These are phyloP conservation scores for Bubo scandiacus DNA, from an alignment of 2,113 vertebrate species.

Conservation along the genomic window DNA sequence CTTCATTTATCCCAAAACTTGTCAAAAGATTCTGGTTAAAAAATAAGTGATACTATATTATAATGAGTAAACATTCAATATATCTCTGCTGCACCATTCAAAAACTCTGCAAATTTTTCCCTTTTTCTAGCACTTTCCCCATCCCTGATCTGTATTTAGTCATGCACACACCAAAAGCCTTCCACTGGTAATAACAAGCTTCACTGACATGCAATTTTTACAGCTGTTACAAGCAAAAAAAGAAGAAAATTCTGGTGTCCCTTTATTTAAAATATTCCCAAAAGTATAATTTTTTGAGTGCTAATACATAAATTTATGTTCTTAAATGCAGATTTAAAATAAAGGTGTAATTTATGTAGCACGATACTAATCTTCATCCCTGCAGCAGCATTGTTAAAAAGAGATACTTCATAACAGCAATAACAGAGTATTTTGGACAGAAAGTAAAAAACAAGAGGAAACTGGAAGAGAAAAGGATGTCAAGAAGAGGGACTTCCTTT, in stretches of 20 bases:
- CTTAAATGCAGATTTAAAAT: not conserved
- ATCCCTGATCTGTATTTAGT: not conserved
- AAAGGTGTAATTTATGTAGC: not conserved
- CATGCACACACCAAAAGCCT: not conserved
- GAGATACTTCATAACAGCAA: not conserved
- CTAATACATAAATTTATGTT: not conserved
- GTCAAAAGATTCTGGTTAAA: not conserved
- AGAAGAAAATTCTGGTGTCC: not conserved
- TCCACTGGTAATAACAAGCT: not conserved
- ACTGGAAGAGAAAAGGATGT: not conserved
- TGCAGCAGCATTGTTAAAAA: not conserved
- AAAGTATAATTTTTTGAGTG: not conserved
- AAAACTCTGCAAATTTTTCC: not conserved
- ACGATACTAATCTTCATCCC: not conserved
- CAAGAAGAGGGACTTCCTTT: not conserved
- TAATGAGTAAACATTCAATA: not conserved
- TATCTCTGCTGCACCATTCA: not conserved
- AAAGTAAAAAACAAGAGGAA: not conserved
- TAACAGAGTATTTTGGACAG: not conserved
- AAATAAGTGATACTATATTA: not conserved
- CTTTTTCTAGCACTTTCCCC: not conserved
- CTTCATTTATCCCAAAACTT: not conserved
- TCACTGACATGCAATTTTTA: not conserved
- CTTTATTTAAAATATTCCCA: not conserved
- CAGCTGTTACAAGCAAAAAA: not conserved